Evolutionary conservation across 2,113 vertebrate genomes (phyloP).

Genomic region (Tor tambroides): DNA sequence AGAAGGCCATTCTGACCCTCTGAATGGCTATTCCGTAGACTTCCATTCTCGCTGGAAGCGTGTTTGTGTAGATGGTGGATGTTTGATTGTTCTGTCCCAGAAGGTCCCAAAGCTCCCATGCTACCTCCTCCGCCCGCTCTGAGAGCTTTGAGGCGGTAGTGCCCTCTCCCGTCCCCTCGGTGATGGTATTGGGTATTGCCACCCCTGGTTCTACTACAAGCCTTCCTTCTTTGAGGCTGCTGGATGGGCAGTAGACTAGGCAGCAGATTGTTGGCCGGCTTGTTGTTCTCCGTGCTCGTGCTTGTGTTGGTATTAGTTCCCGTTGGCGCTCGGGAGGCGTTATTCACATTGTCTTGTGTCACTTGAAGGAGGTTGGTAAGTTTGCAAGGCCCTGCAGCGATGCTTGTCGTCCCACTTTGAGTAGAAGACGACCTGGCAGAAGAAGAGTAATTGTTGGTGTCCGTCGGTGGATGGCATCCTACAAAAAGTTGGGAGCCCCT

Average conservation of each 20-base stretch:
- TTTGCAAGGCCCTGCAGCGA: constrained; percentile 83
- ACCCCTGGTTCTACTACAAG: constrained; percentile 84
- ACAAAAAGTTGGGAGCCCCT: constrained; percentile 84
- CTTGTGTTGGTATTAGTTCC: constrained; percentile 74
- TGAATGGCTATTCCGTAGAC: constrained; percentile 83
- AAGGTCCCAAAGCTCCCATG: constrained; percentile 76
- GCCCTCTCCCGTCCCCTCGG: constrained; percentile 80
- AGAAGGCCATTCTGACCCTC: constrained; percentile 75
- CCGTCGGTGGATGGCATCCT: constrained; percentile 78
- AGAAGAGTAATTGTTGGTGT: constrained; percentile 77
- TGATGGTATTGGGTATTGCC: constrained; percentile 77
- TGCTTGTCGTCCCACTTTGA: constrained; percentile 81
- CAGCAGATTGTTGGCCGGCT: constrained; percentile 76
- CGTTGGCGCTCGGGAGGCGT: constrained; percentile 27
- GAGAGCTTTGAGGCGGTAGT: constrained; percentile 85
- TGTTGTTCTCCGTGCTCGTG: constrained; percentile 78
- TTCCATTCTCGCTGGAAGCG: constrained; percentile 90
- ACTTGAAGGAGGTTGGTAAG: constrained; percentile 95
- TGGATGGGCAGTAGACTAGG: constrained; percentile 67
- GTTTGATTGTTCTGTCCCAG: constrained; percentile 71
- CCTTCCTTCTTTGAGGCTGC: constrained; percentile 80
- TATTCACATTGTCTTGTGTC: constrained; percentile 76
- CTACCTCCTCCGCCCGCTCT: constrained; percentile 79
- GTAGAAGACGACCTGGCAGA: constrained; percentile 85
- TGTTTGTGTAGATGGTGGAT: constrained; percentile 79